These are phyloP conservation scores for Xenentodon cancila DNA, from an alignment of 2,797 vertebrate genomes.

Conservation along the genomic window DNA sequence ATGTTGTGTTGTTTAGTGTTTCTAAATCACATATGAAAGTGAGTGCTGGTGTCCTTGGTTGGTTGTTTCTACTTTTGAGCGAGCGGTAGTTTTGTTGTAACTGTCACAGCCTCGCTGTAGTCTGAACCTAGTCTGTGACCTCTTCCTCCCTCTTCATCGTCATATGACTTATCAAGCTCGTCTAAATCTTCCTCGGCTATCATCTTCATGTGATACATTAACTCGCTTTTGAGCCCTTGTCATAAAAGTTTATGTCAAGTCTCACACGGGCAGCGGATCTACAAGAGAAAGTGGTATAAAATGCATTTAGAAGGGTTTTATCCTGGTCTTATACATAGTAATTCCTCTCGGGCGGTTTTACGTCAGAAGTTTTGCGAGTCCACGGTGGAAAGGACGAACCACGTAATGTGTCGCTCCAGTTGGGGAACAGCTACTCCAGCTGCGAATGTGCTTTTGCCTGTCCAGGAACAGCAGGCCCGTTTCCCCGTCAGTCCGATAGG, in stretches of 20 bases:
- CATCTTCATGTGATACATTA: slow-evolving; percentile 30
- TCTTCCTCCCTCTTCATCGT: slow-evolving; percentile 16
- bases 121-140: slow-evolving; percentile 28
- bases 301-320: slow-evolving; percentile 16
- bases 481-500: slow-evolving; percentile 2
- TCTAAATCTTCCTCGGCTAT: slow-evolving; percentile 4
- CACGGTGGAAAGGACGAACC: slow-evolving; percentile 59
- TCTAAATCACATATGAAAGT: too few relatives aligned
- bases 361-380: slow-evolving; percentile 25
- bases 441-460: slow-evolving; percentile 38
- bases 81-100: slow-evolving; percentile 16
- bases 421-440: slow-evolving; percentile 54
- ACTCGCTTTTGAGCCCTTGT: slow-evolving; percentile 27
- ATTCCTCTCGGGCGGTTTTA: slow-evolving; percentile 22
- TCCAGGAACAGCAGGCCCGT: slow-evolving; percentile 50
- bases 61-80: slow-evolving; percentile 12
- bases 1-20: too few relatives aligned
- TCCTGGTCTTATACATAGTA: slow-evolving; percentile 1
- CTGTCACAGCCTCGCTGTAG: slow-evolving; percentile 7
- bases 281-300: slow-evolving; percentile 35
- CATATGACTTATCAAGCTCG: slow-evolving; percentile 28
- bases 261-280: slow-evolving; percentile 4
- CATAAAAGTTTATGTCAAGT: slow-evolving; percentile 37
- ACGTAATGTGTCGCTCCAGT: slow-evolving; percentile 38
- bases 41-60: too few relatives aligned